phyloP scores from a whole-genome alignment of 2,888 invertebrate species.

The Cosmopolites sordidus region DNA sequence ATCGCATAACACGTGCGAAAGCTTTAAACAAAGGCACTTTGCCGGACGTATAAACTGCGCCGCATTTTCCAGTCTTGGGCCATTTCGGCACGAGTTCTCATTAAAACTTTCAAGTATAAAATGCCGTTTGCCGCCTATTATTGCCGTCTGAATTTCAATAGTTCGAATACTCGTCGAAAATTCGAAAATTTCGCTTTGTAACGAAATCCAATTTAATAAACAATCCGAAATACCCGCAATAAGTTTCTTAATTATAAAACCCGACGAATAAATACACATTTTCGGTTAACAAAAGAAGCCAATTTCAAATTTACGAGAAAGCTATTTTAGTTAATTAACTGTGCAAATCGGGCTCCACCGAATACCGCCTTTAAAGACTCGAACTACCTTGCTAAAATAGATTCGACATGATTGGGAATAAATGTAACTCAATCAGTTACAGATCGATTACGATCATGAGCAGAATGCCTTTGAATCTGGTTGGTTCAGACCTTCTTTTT shows the following conservation, averaged over 20 bases:
- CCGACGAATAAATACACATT: constrained; percentile 18
- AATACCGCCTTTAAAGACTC: constrained; percentile 13
- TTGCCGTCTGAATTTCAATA: constrained; percentile 18
- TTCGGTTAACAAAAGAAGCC: constrained; percentile 20
- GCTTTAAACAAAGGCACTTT: not conserved
- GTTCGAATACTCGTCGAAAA: constrained; percentile 6
- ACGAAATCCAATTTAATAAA: constrained; percentile 15
- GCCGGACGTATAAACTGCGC: not conserved
- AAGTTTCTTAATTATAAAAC: constrained; percentile 23
- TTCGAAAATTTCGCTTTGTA: constrained; percentile 8
- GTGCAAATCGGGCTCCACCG: constrained; percentile 16
- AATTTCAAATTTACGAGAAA: constrained; percentile 20
- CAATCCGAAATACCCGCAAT: constrained; percentile 16
- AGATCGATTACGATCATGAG: not conserved
- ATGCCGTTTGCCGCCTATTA: constrained; percentile 16
- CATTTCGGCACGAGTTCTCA: constrained; percentile 9
- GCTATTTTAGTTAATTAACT: constrained; percentile 22
- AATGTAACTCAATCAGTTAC: constrained; percentile 10
- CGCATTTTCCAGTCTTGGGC: not conserved
- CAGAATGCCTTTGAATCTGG: not conserved
- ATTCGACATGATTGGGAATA: constrained; percentile 17
- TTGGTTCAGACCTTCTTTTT: too few species aligned
- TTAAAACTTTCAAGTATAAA: constrained; percentile 22
- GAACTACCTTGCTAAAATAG: constrained; percentile 10
- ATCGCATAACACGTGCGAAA: not conserved